Conservation (phyloP, 2,797 vertebrate species). For the Peromyscus aztecus region DNA sequence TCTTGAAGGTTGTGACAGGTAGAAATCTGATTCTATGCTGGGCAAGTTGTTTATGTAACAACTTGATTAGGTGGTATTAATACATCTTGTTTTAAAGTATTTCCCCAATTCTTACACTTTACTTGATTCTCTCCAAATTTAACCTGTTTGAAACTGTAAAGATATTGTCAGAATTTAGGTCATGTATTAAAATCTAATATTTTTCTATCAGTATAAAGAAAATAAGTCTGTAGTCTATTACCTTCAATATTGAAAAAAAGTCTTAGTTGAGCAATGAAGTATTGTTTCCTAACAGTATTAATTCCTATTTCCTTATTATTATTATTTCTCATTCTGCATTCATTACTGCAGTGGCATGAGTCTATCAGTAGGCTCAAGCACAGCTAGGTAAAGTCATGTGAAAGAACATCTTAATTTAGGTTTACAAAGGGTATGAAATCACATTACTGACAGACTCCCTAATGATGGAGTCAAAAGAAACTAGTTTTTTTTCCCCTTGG, state of each 20-base stretch:
- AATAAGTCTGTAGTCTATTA: neutral
- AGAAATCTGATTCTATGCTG: conserved; percentile 48
- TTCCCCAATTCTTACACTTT: conserved; percentile 6
- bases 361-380: neutral
- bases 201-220: conserved; percentile 36
- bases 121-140: conserved; percentile 39
- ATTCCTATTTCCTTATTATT: conserved; percentile 43
- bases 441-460: conserved; percentile 16
- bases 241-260: conserved; percentile 34
- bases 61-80: neutral
- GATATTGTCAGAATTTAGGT: neutral
- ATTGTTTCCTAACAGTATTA: neutral
- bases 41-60: neutral
- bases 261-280: neutral
- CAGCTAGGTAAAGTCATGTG: neutral
- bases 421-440: neutral
- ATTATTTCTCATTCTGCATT: neutral
- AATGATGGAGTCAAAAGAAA: neutral
- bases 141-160: conserved; percentile 10
- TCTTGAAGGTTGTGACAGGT: neutral
- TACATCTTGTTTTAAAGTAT: conserved; percentile 46
- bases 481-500: neutral
- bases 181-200: neutral
- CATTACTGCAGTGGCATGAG: neutral
- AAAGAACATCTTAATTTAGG: neutral